These are phyloP conservation scores for Himalopsyche japonica DNA, from an alignment of 2,888 invertebrate genomes.

Conservation along the genomic window DNA sequence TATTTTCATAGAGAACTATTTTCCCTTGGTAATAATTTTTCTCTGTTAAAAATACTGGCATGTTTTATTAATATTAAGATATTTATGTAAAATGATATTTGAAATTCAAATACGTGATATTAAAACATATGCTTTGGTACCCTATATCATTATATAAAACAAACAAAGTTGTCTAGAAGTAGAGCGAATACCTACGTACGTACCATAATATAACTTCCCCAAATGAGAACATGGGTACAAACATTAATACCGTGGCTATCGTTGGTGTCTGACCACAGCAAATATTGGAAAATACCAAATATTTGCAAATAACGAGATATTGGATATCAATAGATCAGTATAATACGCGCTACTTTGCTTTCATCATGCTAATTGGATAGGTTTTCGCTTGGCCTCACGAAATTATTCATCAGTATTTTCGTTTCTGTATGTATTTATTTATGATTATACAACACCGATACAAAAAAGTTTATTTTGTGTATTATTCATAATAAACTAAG, in stretches of 20 bases:
- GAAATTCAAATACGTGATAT: neutral
- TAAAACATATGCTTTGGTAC: neutral
- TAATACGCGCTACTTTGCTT: constrained; percentile 7
- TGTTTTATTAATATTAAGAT: too few relatives aligned
- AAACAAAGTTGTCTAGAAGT: neutral
- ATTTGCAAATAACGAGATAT: neutral
- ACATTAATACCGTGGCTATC: neutral
- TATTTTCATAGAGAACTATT: too few relatives aligned
- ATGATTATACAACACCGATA: neutral
- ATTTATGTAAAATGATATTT: too few relatives aligned
- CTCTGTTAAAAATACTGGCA: too few relatives aligned
- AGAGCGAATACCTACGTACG: neutral
- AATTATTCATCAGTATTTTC: neutral
- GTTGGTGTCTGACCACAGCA: neutral
- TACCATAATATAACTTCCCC: neutral
- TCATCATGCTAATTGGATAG: neutral
- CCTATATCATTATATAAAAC: neutral
- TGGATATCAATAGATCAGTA: constrained; percentile 10
- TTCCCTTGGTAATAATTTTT: too few relatives aligned
- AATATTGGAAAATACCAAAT: constrained; percentile 12
- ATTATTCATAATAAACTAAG: too few relatives aligned
- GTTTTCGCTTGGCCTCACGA: neutral
- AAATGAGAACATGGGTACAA: neutral
- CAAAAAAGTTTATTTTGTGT: neutral
- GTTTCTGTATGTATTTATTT: neutral